Conservation (phyloP, 2,888 invertebrate genomes). For the Tenthredo mesomela region DNA sequence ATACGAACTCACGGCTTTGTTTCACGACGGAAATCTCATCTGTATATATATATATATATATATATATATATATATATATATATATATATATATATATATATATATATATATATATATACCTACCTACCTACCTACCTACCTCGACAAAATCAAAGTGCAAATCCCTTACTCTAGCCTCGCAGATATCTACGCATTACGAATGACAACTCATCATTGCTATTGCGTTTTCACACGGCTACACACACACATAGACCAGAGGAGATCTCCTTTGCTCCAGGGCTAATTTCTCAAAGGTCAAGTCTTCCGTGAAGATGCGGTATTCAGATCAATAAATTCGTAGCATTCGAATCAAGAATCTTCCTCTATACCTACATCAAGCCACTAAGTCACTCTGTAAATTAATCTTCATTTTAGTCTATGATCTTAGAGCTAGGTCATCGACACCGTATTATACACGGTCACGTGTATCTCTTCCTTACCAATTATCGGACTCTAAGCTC, state of each 20-base stretch:
- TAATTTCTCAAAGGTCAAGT: conserved; percentile 37
- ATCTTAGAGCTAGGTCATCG: background rate
- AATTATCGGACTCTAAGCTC: conserved; percentile 11
- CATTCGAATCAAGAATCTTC: background rate
- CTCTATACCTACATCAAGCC: background rate
- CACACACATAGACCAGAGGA: background rate
- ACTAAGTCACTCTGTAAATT: background rate
- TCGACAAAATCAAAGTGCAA: conserved; percentile 20
- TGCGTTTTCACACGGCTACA: background rate
- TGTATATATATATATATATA: too few species aligned
- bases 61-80: too few species aligned
- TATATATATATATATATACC: too few species aligned
- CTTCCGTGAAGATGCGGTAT: background rate
- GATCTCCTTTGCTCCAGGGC: background rate
- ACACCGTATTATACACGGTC: background rate
- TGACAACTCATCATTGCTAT: conserved; percentile 9
- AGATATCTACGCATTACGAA: conserved; percentile 9
- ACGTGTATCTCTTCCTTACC: conserved; percentile 18
- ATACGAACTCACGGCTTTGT: background rate
- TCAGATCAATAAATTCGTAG: conserved; percentile 4
- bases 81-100: too few species aligned
- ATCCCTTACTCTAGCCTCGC: background rate
- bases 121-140: too few species aligned
- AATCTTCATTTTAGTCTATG: background rate
- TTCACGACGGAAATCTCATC: background rate